Conservation (phyloP, 2,888 invertebrate genomes). For the Eupithecia abbreviata region DNA sequence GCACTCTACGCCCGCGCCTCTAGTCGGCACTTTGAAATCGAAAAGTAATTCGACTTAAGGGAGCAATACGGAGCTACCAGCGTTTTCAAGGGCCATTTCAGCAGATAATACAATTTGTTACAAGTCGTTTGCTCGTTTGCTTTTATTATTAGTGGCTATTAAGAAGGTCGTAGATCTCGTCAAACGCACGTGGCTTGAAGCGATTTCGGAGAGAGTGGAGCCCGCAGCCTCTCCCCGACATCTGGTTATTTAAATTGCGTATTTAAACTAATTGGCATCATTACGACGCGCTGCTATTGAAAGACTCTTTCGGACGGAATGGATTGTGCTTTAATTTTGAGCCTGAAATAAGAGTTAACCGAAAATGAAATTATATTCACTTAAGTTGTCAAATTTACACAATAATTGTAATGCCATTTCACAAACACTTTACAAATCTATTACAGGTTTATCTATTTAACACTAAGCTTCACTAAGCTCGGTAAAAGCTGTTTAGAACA, state of each 20-base stretch:
- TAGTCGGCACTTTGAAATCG: constrained; percentile 50
- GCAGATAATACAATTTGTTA: constrained; percentile 75
- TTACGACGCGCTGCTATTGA: constrained; percentile 60
- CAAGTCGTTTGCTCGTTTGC: constrained; percentile 72
- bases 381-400: constrained; percentile 25
- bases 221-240: constrained; percentile 56
- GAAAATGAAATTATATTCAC: constrained; percentile 35
- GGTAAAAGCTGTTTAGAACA: constrained; percentile 14
- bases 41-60: constrained; percentile 52
- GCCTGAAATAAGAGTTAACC: constrained; percentile 52
- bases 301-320: constrained; percentile 57
- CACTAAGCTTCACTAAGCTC: constrained; percentile 21
- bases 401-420: background rate
- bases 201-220: constrained; percentile 51
- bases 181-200: constrained; percentile 55
- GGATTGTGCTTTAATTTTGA: constrained; percentile 59
- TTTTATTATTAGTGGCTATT: constrained; percentile 73
- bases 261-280: constrained; percentile 69
- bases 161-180: constrained; percentile 56
- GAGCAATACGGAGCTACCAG: constrained; percentile 53
- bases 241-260: constrained; percentile 69
- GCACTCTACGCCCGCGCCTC: background rate
- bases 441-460: background rate
- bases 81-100: constrained; percentile 66
- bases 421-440: background rate